A percentile compares a stretch with the other conserved stretches of the same genome.
These are phyloP conservation scores for Apaloderma vittatum DNA, from an alignment of 2,113 vertebrate species.

Conservation along the genomic window DNA sequence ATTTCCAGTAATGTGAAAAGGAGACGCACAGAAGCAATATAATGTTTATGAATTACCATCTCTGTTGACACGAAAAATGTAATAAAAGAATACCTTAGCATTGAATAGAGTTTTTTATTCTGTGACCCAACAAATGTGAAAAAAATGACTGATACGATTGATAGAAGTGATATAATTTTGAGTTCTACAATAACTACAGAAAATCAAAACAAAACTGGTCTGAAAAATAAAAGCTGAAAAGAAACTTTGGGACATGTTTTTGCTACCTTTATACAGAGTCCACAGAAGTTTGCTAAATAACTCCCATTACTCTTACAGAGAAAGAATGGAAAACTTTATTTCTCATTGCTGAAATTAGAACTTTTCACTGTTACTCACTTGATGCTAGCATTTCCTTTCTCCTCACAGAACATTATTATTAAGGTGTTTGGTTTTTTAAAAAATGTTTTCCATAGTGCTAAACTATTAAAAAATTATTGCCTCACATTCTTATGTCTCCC, in stretches of 20 bases:
- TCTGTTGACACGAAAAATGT: background rate
- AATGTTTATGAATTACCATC: background rate
- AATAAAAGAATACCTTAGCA: background rate
- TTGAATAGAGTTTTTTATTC: background rate
- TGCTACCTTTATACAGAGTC: background rate
- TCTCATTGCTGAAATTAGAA: background rate
- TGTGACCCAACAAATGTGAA: background rate
- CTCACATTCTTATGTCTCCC: background rate
- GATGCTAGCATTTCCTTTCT: background rate
- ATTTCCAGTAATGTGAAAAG: background rate
- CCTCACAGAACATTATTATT: background rate
- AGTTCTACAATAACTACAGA: background rate
- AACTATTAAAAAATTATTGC: background rate
- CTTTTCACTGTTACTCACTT: background rate
- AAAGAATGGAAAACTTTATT: background rate
- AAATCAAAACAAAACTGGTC: background rate
- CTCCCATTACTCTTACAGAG: background rate
- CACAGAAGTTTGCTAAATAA: background rate
- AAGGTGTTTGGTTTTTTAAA: rapidly evolving
- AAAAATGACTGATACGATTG: background rate
- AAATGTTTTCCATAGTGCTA: background rate
- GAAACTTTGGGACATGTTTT: background rate
- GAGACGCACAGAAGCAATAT: background rate
- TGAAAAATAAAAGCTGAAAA: background rate
- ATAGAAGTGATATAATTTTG: background rate